These are phyloP conservation scores for Copidosoma floridanum DNA, from an alignment of 1,140 invertebrate species.

Conservation along the genomic window DNA sequence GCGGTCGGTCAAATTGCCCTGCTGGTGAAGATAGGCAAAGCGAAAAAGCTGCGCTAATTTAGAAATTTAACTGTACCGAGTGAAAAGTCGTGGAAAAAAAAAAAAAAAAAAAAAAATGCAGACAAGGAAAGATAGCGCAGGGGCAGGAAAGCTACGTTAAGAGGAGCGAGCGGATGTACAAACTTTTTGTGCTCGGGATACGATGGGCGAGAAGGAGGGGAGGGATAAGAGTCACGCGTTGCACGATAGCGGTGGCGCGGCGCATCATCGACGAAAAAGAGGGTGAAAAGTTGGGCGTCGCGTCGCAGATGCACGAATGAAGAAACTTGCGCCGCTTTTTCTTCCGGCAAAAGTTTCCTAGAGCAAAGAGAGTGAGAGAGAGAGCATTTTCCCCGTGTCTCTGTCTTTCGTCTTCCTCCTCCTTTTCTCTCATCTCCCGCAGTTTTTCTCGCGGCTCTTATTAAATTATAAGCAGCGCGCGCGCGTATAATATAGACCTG, in stretches of 20 bases:
- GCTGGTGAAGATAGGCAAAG: slow-evolving; percentile 4
- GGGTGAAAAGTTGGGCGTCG: slow-evolving; percentile 2
- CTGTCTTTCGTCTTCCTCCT: no score
- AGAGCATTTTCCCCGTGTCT: slow-evolving; percentile 12
- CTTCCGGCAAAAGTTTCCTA: not conserved
- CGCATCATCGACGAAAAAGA: slow-evolving; percentile 11
- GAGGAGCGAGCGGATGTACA: not conserved
- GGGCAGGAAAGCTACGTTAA: not conserved
- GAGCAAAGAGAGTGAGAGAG: not conserved
- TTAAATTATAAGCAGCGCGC: slow-evolving; percentile 22
- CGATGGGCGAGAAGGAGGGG: not conserved
- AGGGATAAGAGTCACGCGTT: no score
- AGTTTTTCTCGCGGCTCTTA: slow-evolving; percentile 8
- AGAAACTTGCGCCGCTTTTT: slow-evolving; percentile 19
- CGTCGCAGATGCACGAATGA: slow-evolving; percentile 21
- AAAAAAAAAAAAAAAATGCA: not conserved
- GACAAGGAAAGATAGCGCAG: not conserved
- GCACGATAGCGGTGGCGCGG: not conserved
- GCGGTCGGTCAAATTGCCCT: slow-evolving; percentile 9
- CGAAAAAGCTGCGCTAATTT: slow-evolving; percentile 9
- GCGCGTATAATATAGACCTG: not conserved
- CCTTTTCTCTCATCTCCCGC: not conserved
- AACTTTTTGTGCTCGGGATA: slow-evolving; percentile 5
- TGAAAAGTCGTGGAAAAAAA: no score
- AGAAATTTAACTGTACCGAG: slow-evolving; percentile 10